Percentiles rank a stretch among this genome's conserved stretches.
These are phyloP conservation scores for Synergus laeviventris DNA, from an alignment of 2,888 invertebrate genomes.

Conservation along the genomic window DNA sequence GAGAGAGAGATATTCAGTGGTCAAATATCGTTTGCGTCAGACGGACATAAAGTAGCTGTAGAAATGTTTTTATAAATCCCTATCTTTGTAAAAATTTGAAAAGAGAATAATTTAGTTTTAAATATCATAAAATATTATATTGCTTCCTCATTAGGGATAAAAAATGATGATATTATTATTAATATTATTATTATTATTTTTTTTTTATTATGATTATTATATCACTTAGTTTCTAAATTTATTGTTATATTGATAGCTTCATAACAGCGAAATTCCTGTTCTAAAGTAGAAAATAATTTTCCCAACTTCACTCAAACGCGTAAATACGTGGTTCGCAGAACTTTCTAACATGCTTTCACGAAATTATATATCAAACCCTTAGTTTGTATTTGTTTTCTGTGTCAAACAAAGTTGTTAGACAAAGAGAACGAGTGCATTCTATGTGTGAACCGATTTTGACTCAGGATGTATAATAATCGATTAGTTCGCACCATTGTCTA, in stretches of 20 bases:
- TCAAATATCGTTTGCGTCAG: background rate
- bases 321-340: background rate
- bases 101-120: background rate
- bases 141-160: no score
- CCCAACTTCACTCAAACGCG: background rate
- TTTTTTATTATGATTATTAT: background rate
- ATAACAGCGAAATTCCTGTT: background rate
- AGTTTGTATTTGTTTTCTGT: slow-evolving; percentile 11
- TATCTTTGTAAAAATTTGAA: background rate
- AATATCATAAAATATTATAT: no score
- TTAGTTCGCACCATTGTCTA: background rate
- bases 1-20: background rate
- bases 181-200: no score
- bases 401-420: slow-evolving; percentile 17
- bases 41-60: background rate
- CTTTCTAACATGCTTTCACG: slow-evolving; percentile 8
- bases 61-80: background rate
- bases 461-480: background rate
- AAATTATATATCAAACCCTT: slow-evolving; percentile 7
- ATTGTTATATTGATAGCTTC: background rate
- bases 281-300: background rate
- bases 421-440: slow-evolving; percentile 2
- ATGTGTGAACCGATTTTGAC: background rate
- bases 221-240: no score
- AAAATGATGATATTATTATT: no score